phyloP scores from a whole-genome alignment of 2,113 vertebrate genomes.

The Anarhynchus alexandrinus region DNA sequence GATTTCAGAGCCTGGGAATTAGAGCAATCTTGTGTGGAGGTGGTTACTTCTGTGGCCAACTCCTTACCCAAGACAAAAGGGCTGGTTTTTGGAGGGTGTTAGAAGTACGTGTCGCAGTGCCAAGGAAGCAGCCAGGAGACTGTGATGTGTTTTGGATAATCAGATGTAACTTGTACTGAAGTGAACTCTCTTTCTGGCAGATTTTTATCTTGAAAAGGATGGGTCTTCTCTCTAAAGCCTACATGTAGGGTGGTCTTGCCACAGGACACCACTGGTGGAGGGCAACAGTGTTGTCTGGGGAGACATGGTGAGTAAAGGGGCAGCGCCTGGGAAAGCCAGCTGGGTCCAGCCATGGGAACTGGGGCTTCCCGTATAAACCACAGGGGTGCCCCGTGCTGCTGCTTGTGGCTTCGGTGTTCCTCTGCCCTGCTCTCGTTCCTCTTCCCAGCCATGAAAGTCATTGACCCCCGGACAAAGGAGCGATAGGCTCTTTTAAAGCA shows the following conservation, averaged over 20 bases:
- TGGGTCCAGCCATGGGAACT: neutral
- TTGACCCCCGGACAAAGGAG: neutral
- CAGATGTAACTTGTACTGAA: slow-evolving; percentile 7
- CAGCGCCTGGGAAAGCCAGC: neutral
- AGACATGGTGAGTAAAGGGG: neutral
- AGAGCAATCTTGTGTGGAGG: slow-evolving; percentile 34
- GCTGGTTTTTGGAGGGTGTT: neutral
- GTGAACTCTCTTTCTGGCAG: neutral
- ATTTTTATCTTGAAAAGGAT: slow-evolving; percentile 20
- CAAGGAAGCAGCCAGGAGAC: slow-evolving; percentile 33
- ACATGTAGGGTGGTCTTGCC: neutral
- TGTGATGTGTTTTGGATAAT: slow-evolving; percentile 27
- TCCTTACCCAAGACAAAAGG: neutral
- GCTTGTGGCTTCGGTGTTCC: neutral
- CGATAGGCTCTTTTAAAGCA: neutral
- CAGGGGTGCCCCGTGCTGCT: neutral
- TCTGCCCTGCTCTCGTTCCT: rapidly evolving
- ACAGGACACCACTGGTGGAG: neutral
- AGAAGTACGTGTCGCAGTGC: neutral
- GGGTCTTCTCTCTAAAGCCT: neutral
- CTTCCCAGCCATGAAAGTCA: neutral
- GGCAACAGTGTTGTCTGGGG: neutral
- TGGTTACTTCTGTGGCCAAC: slow-evolving; percentile 36
- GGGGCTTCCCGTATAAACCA: rapidly evolving
- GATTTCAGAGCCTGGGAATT: slow-evolving; percentile 46